Evolutionary conservation across 2,888 invertebrate genomes (phyloP), one percentile per base, ranked within the genome.

Genomic region (Sphaerophoria rueppellii): DNA sequence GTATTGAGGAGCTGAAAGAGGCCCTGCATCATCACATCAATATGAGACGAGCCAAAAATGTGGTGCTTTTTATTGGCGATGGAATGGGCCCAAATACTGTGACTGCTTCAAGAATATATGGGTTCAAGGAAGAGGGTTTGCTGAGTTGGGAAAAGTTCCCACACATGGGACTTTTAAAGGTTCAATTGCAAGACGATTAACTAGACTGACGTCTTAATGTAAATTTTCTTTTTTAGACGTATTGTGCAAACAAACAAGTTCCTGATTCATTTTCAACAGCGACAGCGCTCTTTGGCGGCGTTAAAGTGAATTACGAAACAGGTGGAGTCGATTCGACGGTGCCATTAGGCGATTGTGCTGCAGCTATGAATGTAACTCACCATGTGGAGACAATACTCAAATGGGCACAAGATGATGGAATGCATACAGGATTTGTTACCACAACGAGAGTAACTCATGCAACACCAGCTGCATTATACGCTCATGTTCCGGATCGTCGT

Each of bases 201-300:
- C 24, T 24, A 2, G 24, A 24, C 24, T 24, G 24, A 24, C 24
- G 6, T 12, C 40, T 24, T 12, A 4, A 24, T 60, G 3, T 3
- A 5, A 16, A 14, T 24, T 43, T n/a, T 4, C 58, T 32, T 54
- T 76, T 69, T 37, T 91, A 97, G 97, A 98, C 98, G 0, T 98
- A 98, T 90, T 96, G 96, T 76, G 95, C 95, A 0, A 94, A 98
- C 90, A 95, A 95, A 89, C 95, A 96, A 93, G 97, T 97, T 0
- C 95, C 98, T 0, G 98, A 98, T 90, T 98, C 98, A 0, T 96
- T 97, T 0, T 95, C 96, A 55, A 95, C 98, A 0, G 98, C 97
- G 0, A 98, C 98, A 0, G 98, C 98, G 0, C 92, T 97, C 69
- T 95, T 98, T 88, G 93, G 95, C 65, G 98, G 98, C 0, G 95